Evolutionary conservation across 2,113 vertebrate species (phyloP).

Genomic region (Motacilla alba): DNA sequence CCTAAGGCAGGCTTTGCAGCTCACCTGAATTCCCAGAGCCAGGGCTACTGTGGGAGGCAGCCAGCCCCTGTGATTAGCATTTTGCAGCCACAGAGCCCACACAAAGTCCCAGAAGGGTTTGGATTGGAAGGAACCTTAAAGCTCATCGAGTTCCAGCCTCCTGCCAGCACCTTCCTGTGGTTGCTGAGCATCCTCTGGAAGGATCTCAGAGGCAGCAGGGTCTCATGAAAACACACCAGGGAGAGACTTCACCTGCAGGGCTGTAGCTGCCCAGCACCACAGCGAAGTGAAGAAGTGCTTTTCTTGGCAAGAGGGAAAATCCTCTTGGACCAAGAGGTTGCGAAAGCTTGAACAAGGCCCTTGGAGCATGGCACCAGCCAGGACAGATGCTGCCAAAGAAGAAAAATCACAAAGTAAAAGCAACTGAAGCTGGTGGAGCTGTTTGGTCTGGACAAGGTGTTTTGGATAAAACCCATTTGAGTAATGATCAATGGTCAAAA

Average conservation of each 20-base stretch:
- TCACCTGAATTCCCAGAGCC: background rate
- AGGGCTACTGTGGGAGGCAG: background rate
- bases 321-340: background rate
- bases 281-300: background rate
- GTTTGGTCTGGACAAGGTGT: background rate
- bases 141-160: background rate
- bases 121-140: background rate
- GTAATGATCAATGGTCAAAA: background rate
- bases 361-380: background rate
- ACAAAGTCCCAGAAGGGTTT: background rate
- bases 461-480: background rate
- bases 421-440: background rate
- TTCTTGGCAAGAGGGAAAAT: background rate
- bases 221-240: background rate
- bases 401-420: background rate
- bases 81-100: background rate
- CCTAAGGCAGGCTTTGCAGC: background rate
- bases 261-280: background rate
- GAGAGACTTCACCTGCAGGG: background rate
- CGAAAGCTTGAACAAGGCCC: background rate
- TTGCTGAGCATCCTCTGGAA: background rate
- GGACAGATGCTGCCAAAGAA: background rate
- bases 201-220: background rate
- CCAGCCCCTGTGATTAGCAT: background rate
- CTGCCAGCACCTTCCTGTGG: background rate